Percentiles rank a stretch among this genome's conserved stretches.
Conservation (phyloP, 2,888 invertebrate genomes). For the Argyra leucocephala region DNA sequence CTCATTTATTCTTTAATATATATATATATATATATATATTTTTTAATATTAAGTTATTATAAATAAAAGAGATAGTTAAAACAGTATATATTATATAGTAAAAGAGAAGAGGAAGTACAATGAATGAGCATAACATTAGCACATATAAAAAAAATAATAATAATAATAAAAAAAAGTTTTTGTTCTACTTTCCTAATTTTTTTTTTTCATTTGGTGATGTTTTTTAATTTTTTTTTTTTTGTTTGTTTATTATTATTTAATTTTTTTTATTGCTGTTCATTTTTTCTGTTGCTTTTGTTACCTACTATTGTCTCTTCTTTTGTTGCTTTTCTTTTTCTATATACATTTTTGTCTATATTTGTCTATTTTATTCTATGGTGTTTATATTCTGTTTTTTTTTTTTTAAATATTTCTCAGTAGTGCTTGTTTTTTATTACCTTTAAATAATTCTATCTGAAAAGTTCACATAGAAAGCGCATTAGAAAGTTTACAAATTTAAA, state of each 20-base stretch:
- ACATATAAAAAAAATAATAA: not conserved
- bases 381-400: not conserved
- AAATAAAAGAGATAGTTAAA: not conserved
- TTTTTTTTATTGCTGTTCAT: not conserved
- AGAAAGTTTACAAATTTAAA: no score
- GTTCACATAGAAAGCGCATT: no score
- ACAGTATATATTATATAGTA: not conserved
- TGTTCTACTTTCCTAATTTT: constrained; percentile 6
- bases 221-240: not conserved
- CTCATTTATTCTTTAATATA: not conserved
- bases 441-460: no score
- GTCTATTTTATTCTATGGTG: not conserved
- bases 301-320: not conserved
- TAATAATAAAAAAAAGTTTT: not conserved
- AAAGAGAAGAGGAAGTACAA: not conserved
- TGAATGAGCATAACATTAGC: constrained; percentile 1
- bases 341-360: not conserved
- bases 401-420: no score
- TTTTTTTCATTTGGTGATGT: not conserved
- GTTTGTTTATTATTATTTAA: no score
- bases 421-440: no score
- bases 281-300: not conserved
- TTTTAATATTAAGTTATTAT: no score
- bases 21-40: no score
- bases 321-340: not conserved